Evolutionary conservation across 2,113 vertebrate species (phyloP).

Genomic region (Genyomyrus donnyi): DNA sequence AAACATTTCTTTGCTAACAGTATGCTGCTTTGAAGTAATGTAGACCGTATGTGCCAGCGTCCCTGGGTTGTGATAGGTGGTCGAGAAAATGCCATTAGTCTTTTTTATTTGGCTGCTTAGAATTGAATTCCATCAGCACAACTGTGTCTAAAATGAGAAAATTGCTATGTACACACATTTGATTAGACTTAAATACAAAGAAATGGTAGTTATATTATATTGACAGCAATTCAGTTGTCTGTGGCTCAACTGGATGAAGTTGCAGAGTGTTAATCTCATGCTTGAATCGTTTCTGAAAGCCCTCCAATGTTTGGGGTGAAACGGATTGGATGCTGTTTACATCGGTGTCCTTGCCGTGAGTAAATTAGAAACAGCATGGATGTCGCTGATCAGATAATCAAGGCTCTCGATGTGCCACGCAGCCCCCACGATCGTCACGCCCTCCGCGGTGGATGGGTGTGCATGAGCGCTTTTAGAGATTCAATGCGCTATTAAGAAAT

Average conservation of each 20-base stretch:
- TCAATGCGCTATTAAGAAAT: neutral
- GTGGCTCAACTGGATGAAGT: constrained; percentile 14
- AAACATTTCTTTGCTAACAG: neutral
- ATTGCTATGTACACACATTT: constrained; percentile 18
- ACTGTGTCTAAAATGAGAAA: constrained; percentile 18
- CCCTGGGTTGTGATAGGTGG: neutral
- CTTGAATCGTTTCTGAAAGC: constrained; percentile 34
- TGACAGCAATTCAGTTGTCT: constrained; percentile 28
- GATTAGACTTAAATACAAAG: constrained; percentile 15
- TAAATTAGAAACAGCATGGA: constrained; percentile 35
- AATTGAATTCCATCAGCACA: neutral
- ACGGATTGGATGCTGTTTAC: constrained; percentile 30
- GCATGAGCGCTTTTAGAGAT: neutral
- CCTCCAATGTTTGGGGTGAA: constrained; percentile 22
- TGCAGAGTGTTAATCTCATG: constrained; percentile 40
- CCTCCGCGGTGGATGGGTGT: constrained; percentile 13
- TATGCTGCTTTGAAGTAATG: neutral
- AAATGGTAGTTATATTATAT: constrained; percentile 8
- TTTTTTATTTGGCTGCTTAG: neutral
- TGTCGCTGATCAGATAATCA: constrained; percentile 36
- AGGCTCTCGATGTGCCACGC: constrained; percentile 11
- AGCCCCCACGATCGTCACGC: constrained; percentile 8
- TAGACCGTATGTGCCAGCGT: neutral
- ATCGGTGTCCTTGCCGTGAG: constrained; percentile 33
- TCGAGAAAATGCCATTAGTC: neutral